Evolutionary conservation across 2,797 vertebrate species (phyloP).

Genomic region (Kryptopterus vitreolus): DNA sequence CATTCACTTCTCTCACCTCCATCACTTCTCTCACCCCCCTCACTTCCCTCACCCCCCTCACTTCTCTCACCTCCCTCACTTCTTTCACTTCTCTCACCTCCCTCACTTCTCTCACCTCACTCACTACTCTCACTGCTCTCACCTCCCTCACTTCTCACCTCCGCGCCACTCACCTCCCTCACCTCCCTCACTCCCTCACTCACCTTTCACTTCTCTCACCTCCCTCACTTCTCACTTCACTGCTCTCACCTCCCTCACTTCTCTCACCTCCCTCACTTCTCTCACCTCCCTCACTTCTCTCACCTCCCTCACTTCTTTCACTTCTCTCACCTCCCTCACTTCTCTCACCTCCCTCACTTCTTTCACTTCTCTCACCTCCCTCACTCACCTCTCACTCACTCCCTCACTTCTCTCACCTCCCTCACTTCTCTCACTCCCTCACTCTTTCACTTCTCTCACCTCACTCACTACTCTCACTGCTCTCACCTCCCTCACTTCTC

Average conservation of each 20-base stretch:
- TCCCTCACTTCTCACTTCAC: slow-evolving; percentile 10
- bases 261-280: slow-evolving; percentile 10
- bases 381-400: too few species aligned
- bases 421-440: slow-evolving; percentile 19
- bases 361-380: too few species aligned
- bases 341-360: slow-evolving; percentile 27
- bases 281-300: too few species aligned
- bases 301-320: slow-evolving; percentile 25
- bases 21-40: slow-evolving; percentile 21
- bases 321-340: too few species aligned
- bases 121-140: too few species aligned
- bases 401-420: slow-evolving; percentile 10
- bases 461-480: slow-evolving; percentile 10
- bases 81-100: too few species aligned
- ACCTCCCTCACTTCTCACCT: slow-evolving; percentile 9
- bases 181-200: slow-evolving; percentile 21
- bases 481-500: too few species aligned
- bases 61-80: slow-evolving; percentile 27
- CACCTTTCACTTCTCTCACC: too few species aligned
- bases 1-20: too few species aligned
- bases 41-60: too few species aligned
- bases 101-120: slow-evolving; percentile 15
- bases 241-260: slow-evolving; percentile 2
- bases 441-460: too few species aligned
- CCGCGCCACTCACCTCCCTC: too few species aligned